Conservation (phyloP, 2,113 vertebrate genomes). For the Ornithorhynchus anatinus region DNA sequence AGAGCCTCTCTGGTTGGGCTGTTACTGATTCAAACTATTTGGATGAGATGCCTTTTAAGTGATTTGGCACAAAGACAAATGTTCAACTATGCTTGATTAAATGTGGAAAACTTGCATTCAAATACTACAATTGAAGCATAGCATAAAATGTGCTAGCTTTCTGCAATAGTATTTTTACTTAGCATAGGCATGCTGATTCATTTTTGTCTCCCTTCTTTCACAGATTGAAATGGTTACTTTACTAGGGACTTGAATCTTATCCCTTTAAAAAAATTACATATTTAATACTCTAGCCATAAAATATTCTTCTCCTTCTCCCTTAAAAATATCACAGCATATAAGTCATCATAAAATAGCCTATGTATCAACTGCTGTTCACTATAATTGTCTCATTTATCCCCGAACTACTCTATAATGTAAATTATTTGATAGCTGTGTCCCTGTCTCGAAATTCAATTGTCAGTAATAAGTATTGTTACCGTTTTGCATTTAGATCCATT, state of each 20-base stretch:
- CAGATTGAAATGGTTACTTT: background rate
- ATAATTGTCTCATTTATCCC: background rate
- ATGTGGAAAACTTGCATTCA: background rate
- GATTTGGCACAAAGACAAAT: background rate
- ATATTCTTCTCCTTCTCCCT: background rate
- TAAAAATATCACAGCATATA: background rate
- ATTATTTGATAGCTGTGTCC: background rate
- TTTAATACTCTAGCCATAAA: constrained; percentile 6
- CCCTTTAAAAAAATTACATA: background rate
- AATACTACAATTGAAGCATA: background rate
- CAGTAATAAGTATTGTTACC: no score
- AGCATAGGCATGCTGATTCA: background rate
- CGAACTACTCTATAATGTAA: background rate
- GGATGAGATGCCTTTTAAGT: background rate
- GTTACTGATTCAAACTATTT: background rate
- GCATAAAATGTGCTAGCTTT: background rate
- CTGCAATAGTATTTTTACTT: background rate
- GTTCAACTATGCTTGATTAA: background rate
- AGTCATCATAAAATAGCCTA: background rate
- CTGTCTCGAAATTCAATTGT: background rate
- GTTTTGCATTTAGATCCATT: no score
- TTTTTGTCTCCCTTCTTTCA: background rate
- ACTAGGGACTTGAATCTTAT: background rate
- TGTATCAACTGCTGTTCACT: background rate
- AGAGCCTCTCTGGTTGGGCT: background rate